Evolutionary conservation across 2,113 vertebrate species (phyloP), one percentile per base, ranked within the genome.

Genomic region (Nymphicus hollandicus): DNA sequence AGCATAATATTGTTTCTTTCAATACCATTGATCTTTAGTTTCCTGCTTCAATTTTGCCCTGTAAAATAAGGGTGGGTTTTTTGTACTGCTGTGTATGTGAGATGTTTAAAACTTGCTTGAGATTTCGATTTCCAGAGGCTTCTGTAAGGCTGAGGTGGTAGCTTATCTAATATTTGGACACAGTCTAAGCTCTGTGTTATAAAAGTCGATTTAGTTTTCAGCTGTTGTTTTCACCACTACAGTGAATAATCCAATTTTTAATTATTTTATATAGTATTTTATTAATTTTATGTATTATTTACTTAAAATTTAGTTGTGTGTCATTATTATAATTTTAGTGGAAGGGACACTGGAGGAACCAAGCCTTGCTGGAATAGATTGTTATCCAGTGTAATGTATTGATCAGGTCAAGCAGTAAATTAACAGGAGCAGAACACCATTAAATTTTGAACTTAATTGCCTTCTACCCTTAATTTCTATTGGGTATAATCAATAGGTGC

Each of bases 381-480:
- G 92, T 97, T 97, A 97, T 96, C 97, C 94, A 96, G 92, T 89
- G 89, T 94, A 92, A 97, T 22, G 29, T 97, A 99, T 98, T 83
- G 98, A 99, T 99, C 87, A 82, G 95, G 96, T 91, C 89, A 97
- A 96, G 93, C 97, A 98, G 98, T 98, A 98, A 98, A 98, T 98
- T 98, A 98, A 97, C 96, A 97, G 88, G 96, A 97, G 94, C 86
- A 97, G 97, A 98, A 97, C 87, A 96, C 95, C 97, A 97, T 97
- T 97, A 98, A 96, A 98, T 98, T 98, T 98, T 97, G 98, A 98
- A 98, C 96, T 96, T 98, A 98, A 98, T 98, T 98, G 98, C 97
- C 96, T 98, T 98, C 97, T 96, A 89, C 97, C 98, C 97, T 98
- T 98, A 98, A 98, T 98, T 98, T 97, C 97, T 96, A 96, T 98